Base-by-base conservation (phyloP, 2,888 invertebrate genomes). In the Machimus rusticus region DNA sequence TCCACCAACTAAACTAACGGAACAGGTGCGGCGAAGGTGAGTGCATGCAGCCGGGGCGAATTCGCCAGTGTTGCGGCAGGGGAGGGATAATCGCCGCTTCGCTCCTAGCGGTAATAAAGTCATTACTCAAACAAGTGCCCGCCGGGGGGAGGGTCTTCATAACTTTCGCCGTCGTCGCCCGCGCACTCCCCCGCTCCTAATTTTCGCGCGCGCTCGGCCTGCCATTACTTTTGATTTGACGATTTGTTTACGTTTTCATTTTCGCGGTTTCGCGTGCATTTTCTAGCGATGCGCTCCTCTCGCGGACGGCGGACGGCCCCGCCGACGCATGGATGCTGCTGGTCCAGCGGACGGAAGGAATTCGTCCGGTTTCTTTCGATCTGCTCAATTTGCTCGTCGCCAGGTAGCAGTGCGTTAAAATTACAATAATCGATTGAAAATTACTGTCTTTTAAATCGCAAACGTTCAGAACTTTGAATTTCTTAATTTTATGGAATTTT, bases 171-270 rank as follows among this genome's bases (percentile, higher is more conserved):
- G 12, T 46, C 39, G n/a, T n/a, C n/a, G 9, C 84, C 6, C 66
- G 5, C 23, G 23, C 66, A 43, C 82, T 39, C 84, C 39, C 39
- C 39, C 23, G 34, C 34, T 6, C 39, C 23, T 84, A 23, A 84
- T 84, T 84, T 43, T 37, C 84, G 66, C 74, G 14, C 74, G 14
- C 84, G 76, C n/a, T 81, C 43, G 12, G 76, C 23, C 84, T 31
- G 51, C 74, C 39, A 84, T 84, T 84, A 84, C 31, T 66, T 82
- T 28, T 84, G 84, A 84, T 84, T 84, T 84, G 66, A 74, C 39
- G 84, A 84, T 84, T 84, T 84, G 84, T 84, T 57, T 84, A 66
- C 66, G 39, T 84, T 74, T 81, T 4, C 51, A 46, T 46, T 46
- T 46, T 46, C 14, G 14, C 43, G 43, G 55, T 51, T 51, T 81